phyloP scores from a whole-genome alignment of 2,888 invertebrate genomes.

The Microctonus hyperodae region DNA sequence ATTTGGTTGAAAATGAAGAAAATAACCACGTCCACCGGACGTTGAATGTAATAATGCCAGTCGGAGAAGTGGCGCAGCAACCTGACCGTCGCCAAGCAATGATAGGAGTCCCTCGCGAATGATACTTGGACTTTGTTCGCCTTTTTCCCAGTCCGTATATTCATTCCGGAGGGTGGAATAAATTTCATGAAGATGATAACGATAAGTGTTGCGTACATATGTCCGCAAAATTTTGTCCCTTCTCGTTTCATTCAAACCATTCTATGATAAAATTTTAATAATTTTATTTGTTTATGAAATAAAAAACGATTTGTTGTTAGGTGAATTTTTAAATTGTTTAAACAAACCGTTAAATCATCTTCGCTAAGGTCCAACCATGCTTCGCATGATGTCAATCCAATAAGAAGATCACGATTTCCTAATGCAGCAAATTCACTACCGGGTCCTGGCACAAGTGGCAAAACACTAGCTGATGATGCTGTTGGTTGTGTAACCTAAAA shows the following conservation, averaged over 20 bases:
- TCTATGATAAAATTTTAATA: constrained; percentile 70
- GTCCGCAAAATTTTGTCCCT: constrained; percentile 88
- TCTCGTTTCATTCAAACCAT: constrained; percentile 89
- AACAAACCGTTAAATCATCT: constrained; percentile 58
- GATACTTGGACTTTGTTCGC: constrained; percentile 79
- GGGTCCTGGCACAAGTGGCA: constrained; percentile 74
- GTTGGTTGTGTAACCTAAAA: constrained; percentile 68
- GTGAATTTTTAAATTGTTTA: background rate
- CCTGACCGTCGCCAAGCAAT: constrained; percentile 90
- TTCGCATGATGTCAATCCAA: constrained; percentile 80
- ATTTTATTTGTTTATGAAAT: background rate
- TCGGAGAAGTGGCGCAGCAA: constrained; percentile 83
- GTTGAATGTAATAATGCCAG: constrained; percentile 82
- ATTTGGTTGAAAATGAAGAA: constrained; percentile 87
- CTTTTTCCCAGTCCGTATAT: constrained; percentile 95
- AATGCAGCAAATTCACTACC: constrained; percentile 85
- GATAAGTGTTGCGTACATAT: constrained; percentile 92
- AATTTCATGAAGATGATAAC: constrained; percentile 94
- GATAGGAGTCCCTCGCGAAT: constrained; percentile 80
- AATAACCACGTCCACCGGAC: constrained; percentile 81
- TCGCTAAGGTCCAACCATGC: constrained; percentile 65
- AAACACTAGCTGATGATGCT: constrained; percentile 66
- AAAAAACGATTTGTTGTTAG: background rate
- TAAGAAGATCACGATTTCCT: constrained; percentile 81
- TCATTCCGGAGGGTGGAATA: constrained; percentile 93